Evolutionary conservation across 2,113 vertebrate genomes (phyloP).

Genomic region (Mellivora capensis): DNA sequence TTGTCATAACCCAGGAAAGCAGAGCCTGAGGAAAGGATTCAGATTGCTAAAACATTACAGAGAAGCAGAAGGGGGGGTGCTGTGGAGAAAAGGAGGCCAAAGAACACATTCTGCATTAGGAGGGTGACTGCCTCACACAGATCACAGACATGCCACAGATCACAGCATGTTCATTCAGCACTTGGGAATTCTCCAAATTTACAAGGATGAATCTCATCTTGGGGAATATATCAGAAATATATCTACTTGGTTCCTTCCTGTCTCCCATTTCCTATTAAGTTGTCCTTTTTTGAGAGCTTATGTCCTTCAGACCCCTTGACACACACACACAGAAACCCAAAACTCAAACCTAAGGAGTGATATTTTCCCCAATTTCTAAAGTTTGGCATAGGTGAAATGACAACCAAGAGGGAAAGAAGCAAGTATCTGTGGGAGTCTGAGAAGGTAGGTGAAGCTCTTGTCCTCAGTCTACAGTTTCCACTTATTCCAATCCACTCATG

Average conservation of each 20-base stretch:
- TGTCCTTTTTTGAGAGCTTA: neutral
- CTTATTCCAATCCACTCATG: neutral
- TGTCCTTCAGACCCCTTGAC: neutral
- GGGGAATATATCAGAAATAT: neutral
- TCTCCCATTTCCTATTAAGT: neutral
- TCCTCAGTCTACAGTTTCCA: too few species aligned
- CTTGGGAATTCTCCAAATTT: neutral
- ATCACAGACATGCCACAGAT: accelerated
- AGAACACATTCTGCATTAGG: accelerated
- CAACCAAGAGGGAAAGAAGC: neutral
- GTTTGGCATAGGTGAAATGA: neutral
- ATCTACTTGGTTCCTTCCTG: neutral
- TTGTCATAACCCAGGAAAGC: neutral
- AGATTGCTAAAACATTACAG: neutral
- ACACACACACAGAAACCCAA: neutral
- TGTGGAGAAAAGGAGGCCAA: neutral
- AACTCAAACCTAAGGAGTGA: neutral
- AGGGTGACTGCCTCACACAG: accelerated
- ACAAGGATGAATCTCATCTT: neutral
- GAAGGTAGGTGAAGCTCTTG: neutral
- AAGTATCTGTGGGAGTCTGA: neutral
- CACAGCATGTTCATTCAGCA: accelerated
- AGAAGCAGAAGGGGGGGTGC: too few species aligned
- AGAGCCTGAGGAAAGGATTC: neutral
- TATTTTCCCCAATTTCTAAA: neutral